phyloP scores from a whole-genome alignment of 2,888 invertebrate genomes.

The Drosophila fulvimacula region DNA sequence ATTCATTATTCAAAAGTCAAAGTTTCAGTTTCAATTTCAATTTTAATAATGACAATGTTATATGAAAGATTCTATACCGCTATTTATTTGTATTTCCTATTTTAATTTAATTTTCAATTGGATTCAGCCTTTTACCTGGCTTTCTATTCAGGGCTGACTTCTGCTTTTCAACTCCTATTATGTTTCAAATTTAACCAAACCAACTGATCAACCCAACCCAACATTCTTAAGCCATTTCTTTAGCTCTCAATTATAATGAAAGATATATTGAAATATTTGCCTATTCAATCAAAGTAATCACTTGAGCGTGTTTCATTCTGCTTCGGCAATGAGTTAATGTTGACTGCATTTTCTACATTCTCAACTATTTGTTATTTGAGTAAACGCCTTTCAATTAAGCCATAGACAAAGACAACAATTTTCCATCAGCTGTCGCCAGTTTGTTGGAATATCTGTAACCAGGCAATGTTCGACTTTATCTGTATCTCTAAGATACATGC shows the following conservation, averaged over 20 bases:
- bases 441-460: slow-evolving; percentile 5
- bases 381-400: slow-evolving; percentile 25
- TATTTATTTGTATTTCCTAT: background rate
- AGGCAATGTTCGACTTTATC: slow-evolving; percentile 17
- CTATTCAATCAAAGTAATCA: background rate
- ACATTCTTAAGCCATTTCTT: background rate
- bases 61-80: background rate
- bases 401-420: slow-evolving; percentile 16
- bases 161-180: background rate
- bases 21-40: background rate
- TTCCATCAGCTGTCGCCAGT: slow-evolving; percentile 5
- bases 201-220: background rate
- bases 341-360: slow-evolving; percentile 1
- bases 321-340: background rate
- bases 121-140: background rate
- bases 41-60: background rate
- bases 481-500: slow-evolving; percentile 33
- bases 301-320: background rate
- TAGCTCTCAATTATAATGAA: background rate
- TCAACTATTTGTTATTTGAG: slow-evolving; percentile 8
- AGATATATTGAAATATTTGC: background rate
- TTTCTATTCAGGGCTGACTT: background rate
- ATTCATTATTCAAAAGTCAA: too few relatives aligned
- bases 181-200: background rate
- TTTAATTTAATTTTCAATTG: background rate